Conservation (phyloP, 1,140 invertebrate species). For the Bombus affinis region DNA sequence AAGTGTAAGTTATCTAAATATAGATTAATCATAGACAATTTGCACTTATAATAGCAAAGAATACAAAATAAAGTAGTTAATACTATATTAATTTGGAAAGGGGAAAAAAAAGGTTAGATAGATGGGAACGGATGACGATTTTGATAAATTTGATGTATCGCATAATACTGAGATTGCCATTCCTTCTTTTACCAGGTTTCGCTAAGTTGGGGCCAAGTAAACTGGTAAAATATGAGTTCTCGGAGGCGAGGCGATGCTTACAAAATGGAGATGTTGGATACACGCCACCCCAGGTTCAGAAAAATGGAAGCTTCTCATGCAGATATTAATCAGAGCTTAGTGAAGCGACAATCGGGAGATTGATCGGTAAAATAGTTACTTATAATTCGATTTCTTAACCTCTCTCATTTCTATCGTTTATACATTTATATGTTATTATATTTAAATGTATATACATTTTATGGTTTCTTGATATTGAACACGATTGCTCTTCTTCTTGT, state of each 20-base stretch:
- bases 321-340: constrained; percentile 42
- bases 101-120: not conserved
- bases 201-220: not conserved
- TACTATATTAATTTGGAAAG: not conserved
- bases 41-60: too few relatives aligned
- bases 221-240: constrained; percentile 2
- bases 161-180: not conserved
- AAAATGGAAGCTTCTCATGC: constrained; percentile 28
- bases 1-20: not conserved
- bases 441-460: not conserved
- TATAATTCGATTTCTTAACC: constrained; percentile 23
- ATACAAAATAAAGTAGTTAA: too few relatives aligned
- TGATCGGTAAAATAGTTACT: constrained; percentile 37
- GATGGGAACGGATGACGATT: not conserved
- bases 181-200: not conserved
- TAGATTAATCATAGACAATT: not conserved
- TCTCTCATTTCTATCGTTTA: too few relatives aligned
- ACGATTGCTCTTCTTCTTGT: too few relatives aligned
- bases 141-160: not conserved
- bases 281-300: constrained; percentile 20
- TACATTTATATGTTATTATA: not conserved
- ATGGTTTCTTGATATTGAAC: too few relatives aligned
- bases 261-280: constrained; percentile 35
- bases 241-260: too few relatives aligned
- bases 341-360: constrained; percentile 46